Percentiles rank a stretch among this genome's conserved stretches.
phyloP scores from a whole-genome alignment of 92 coral and sea anemone genomes.

The Umimayanthus chanpuru region DNA sequence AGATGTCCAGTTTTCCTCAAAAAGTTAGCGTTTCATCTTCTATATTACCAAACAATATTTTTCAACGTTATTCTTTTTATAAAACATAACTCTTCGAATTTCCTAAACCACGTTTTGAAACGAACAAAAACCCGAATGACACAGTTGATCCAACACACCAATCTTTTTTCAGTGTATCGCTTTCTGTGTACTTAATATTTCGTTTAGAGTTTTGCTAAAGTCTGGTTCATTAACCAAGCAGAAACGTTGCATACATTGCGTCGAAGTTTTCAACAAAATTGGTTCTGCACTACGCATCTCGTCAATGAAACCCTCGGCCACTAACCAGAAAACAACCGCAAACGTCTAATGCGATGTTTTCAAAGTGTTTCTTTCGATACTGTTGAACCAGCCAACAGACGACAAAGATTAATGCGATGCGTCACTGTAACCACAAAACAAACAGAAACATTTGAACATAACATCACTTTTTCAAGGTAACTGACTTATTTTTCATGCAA shows the following conservation, averaged over 20 bases:
- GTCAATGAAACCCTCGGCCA: neutral
- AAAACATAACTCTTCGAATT: neutral
- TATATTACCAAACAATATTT: no score
- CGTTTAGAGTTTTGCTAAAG: no score
- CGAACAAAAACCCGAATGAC: neutral
- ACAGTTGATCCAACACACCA: neutral
- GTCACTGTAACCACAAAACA: neutral
- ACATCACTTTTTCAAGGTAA: neutral
- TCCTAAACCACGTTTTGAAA: neutral
- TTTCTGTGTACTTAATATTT: no score
- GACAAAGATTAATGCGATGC: neutral
- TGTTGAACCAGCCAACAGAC: neutral
- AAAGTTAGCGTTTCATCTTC: neutral
- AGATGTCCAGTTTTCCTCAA: no score
- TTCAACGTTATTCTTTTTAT: no score
- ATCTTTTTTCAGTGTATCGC: neutral
- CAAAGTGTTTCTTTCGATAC: no score
- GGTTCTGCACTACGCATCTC: no score
- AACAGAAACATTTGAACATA: neutral
- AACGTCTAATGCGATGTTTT: no score
- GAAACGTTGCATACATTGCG: neutral
- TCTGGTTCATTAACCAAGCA: neutral
- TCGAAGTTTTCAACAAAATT: neutral
- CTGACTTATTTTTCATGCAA: neutral
- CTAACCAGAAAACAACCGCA: neutral